These are phyloP conservation scores for Chrysina gloriosa DNA, from an alignment of 2,888 invertebrate genomes.

Conservation along the genomic window DNA sequence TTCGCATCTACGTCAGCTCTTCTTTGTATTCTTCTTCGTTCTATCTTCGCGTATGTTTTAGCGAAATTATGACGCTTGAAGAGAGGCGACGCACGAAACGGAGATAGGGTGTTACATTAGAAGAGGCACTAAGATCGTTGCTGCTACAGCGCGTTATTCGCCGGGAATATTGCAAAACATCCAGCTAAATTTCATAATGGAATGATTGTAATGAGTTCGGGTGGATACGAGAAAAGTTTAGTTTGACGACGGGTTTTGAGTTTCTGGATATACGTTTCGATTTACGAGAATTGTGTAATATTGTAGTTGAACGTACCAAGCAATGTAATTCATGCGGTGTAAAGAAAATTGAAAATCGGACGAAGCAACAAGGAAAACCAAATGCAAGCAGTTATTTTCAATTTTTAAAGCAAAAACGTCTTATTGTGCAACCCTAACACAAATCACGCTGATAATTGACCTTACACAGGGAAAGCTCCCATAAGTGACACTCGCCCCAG, in stretches of 20 bases:
- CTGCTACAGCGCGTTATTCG: not conserved
- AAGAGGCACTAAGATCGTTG: not conserved
- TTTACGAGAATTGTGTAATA: not conserved
- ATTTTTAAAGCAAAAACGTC: too few relatives aligned
- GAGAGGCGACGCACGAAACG: not conserved
- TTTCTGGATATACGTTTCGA: not conserved
- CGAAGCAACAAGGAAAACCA: too few relatives aligned
- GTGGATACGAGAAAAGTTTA: conserved; percentile 3
- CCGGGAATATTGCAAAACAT: conserved; percentile 1
- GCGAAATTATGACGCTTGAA: conserved; percentile 11
- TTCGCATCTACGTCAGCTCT: conserved; percentile 15
- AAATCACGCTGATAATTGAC: too few relatives aligned
- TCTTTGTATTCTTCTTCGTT: conserved; percentile 10
- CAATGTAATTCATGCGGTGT: not conserved
- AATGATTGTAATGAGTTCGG: conserved; percentile 19
- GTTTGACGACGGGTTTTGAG: conserved; percentile 19
- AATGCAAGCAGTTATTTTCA: too few relatives aligned
- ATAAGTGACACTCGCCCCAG: not conserved
- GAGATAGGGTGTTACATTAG: conserved; percentile 13
- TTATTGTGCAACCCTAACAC: too few relatives aligned
- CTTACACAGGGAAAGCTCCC: not conserved
- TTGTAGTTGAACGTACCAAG: not conserved
- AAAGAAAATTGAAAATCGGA: not conserved
- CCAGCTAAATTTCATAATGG: conserved; percentile 21
- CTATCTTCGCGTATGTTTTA: conserved; percentile 9